Evolutionary conservation across 30 jellyfish, hydroid and myxozoan genomes (phyloP).

Genomic region (Hydractinia symbiolongicarpus): DNA sequence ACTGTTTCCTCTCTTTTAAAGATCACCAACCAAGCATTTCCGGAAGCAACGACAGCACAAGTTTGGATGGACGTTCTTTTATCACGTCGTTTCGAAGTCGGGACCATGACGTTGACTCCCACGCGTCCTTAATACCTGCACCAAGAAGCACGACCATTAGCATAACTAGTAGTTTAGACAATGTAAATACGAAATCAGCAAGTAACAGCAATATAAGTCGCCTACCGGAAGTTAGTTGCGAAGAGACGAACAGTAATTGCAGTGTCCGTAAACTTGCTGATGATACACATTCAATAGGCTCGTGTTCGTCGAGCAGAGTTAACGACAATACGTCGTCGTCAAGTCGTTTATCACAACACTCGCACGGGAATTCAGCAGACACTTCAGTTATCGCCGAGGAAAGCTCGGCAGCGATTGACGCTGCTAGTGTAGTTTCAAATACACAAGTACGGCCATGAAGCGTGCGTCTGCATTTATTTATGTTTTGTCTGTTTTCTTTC

Average conservation of each 20-base stretch:
- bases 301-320: too few relatives aligned
- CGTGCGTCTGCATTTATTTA: too few relatives aligned
- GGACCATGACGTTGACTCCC: conserved; percentile 93
- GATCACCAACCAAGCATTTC: conserved; percentile 94
- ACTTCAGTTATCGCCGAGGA: too few relatives aligned
- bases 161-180: conserved; percentile 87
- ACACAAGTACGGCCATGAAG: too few relatives aligned
- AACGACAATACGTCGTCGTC: too few relatives aligned
- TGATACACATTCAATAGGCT: too few relatives aligned
- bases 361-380: too few relatives aligned
- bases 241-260: not conserved
- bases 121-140: conserved; percentile 89
- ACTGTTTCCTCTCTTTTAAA: conserved; percentile 21
- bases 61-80: conserved; percentile 86
- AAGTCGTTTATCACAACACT: too few relatives aligned
- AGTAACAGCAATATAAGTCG: conserved; percentile 55
- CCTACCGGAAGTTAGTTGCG: conserved; percentile 59
- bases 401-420: too few relatives aligned
- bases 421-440: too few relatives aligned
- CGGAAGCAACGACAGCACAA: conserved; percentile 93
- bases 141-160: conserved; percentile 98
- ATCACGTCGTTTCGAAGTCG: conserved; percentile 73
- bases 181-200: conserved; percentile 55
- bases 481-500: too few relatives aligned
- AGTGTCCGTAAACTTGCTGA: too few relatives aligned